Percentiles rank a stretch among this genome's conserved stretches.
Conservation (phyloP, 2,113 vertebrate genomes). For the Macaca nemestrina region DNA sequence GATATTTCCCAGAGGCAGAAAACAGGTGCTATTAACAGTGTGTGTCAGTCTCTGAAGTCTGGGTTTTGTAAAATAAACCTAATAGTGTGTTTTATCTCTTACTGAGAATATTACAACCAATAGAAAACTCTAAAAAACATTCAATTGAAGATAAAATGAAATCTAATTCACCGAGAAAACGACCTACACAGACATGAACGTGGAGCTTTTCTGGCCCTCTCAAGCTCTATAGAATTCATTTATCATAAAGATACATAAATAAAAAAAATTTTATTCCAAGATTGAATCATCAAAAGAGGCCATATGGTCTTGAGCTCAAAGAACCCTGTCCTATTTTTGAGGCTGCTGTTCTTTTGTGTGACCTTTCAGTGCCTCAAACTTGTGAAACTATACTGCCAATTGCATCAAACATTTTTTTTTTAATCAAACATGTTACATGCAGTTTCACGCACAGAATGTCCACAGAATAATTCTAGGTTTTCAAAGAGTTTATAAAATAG, state of each 20-base stretch:
- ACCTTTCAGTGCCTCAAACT: constrained; percentile 30
- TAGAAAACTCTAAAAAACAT: constrained; percentile 63
- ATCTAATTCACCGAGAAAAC: constrained; percentile 70
- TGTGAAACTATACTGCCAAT: neutral
- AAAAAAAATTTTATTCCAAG: constrained; percentile 45
- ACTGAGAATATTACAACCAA: constrained; percentile 50
- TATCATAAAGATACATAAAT: constrained; percentile 44
- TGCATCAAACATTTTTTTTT: neutral
- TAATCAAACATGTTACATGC: neutral
- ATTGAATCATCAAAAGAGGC: constrained; percentile 58
- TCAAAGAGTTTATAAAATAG: neutral
- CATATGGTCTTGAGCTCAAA: constrained; percentile 57
- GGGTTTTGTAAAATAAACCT: constrained; percentile 67
- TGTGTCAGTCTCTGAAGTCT: constrained; percentile 60
- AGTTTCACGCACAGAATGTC: neutral
- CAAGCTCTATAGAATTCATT: constrained; percentile 39
- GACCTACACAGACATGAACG: constrained; percentile 44
- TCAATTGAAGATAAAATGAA: constrained; percentile 60
- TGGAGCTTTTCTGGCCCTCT: constrained; percentile 26
- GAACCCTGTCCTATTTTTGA: neutral
- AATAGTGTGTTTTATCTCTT: constrained; percentile 74
- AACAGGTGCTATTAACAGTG: constrained; percentile 71
- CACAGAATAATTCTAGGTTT: neutral
- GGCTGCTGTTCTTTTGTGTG: neutral
- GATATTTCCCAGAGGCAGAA: constrained; percentile 77